Evolutionary conservation across 2,888 invertebrate species (phyloP).

Genomic region (Trachelus tabidus): DNA sequence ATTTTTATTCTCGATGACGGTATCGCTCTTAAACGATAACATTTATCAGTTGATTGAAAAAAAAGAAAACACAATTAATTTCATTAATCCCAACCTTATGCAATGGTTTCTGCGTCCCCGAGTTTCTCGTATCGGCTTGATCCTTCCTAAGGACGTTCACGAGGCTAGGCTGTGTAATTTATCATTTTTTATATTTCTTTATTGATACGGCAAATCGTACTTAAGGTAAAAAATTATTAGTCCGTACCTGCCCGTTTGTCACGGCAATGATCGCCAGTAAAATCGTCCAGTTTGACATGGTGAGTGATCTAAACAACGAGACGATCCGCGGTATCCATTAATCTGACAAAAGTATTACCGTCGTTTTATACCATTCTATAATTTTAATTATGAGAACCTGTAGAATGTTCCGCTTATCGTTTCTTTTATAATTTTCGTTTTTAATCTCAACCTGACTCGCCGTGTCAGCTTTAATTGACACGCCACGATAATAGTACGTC

Average conservation of each 20-base stretch:
- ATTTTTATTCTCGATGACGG: slow-evolving; percentile 39
- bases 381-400: not conserved
- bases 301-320: not conserved
- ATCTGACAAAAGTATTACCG: not conserved
- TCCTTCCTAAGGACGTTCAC: not conserved
- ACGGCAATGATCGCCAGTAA: not conserved
- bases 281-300: not conserved
- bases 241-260: not conserved
- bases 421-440: not conserved
- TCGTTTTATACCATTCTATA: not conserved
- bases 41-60: not conserved
- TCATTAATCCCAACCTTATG: not conserved
- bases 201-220: not conserved
- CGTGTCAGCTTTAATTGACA: not conserved
- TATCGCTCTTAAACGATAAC: slow-evolving; percentile 14
- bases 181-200: not conserved
- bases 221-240: not conserved
- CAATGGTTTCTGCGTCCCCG: not conserved
- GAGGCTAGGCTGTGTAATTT: not conserved
- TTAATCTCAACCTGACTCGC: not conserved
- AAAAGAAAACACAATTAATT: not conserved
- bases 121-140: not conserved
- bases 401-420: not conserved
- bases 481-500: not conserved
- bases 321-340: not conserved